Conservation (phyloP, 1,140 invertebrate species). For the Riptortus pedestris region DNA sequence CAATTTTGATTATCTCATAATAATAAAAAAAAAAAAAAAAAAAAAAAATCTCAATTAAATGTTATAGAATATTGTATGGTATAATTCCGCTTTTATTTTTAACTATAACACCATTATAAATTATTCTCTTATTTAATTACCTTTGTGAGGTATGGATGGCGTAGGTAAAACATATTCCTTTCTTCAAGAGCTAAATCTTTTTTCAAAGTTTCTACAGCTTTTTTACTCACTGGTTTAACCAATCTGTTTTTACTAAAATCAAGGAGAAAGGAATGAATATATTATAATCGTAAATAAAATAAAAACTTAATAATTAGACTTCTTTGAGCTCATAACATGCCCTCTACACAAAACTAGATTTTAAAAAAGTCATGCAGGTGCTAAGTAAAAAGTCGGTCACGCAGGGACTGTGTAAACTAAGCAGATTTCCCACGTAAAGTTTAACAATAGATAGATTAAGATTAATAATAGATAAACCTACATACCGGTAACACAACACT, state of each 20-base stretch:
- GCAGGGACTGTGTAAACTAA: no score
- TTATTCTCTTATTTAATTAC: slow-evolving; percentile 9
- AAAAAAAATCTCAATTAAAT: neutral
- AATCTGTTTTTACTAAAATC: slow-evolving; percentile 25
- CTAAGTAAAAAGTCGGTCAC: no score
- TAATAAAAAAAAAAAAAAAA: neutral
- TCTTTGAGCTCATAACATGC: neutral
- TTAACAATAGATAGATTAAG: no score
- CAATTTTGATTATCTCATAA: neutral
- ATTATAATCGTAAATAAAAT: neutral
- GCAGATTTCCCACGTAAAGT: no score
- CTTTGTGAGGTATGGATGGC: slow-evolving; percentile 22
- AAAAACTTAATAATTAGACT: neutral
- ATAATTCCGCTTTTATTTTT: neutral
- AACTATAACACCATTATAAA: neutral
- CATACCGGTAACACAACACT: no score
- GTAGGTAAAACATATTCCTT: slow-evolving; percentile 27
- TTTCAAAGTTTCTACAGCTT: slow-evolving; percentile 8
- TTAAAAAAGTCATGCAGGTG: no score
- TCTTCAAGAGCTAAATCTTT: slow-evolving; percentile 20
- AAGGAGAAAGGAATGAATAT: neutral
- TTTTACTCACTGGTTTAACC: slow-evolving; percentile 21
- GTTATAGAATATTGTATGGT: neutral
- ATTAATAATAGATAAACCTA: no score
- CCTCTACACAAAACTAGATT: neutral